Conservation (phyloP, 2,888 invertebrate genomes). For the Agrotis segetum region DNA sequence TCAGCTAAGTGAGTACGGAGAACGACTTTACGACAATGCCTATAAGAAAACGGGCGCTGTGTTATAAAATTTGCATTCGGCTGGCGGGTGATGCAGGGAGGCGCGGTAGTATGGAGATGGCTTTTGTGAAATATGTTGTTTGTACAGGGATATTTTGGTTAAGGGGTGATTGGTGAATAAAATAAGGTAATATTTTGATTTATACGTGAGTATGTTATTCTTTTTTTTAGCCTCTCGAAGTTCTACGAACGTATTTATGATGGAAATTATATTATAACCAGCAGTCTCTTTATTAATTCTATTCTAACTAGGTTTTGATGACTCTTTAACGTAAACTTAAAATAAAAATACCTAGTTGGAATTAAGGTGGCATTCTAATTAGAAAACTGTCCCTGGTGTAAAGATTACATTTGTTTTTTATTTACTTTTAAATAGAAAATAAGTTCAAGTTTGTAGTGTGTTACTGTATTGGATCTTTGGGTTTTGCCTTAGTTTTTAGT, state of each 20-base stretch:
- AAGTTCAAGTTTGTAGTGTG: background rate
- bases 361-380: too few relatives aligned
- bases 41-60: slow-evolving; percentile 87
- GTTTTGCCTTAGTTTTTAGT: background rate
- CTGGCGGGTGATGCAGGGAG: slow-evolving; percentile 84
- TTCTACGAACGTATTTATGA: too few relatives aligned
- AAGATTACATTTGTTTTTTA: too few relatives aligned
- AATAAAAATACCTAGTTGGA: too few relatives aligned
- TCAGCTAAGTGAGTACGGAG: slow-evolving; percentile 80
- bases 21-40: slow-evolving; percentile 85
- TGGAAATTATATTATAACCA: too few relatives aligned
- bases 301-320: too few relatives aligned
- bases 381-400: too few relatives aligned
- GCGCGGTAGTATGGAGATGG: slow-evolving; percentile 71
- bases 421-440: background rate
- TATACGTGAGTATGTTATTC: too few relatives aligned
- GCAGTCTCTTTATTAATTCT: too few relatives aligned
- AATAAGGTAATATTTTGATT: too few relatives aligned
- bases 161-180: background rate
- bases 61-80: slow-evolving; percentile 91
- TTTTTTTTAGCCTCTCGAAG: too few relatives aligned
- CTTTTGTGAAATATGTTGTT: slow-evolving; percentile 54
- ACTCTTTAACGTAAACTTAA: too few relatives aligned
- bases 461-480: background rate
- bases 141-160: background rate